These are phyloP conservation scores for Aptenodytes forsteri DNA, from an alignment of 2,113 vertebrate genomes.

Conservation along the genomic window DNA sequence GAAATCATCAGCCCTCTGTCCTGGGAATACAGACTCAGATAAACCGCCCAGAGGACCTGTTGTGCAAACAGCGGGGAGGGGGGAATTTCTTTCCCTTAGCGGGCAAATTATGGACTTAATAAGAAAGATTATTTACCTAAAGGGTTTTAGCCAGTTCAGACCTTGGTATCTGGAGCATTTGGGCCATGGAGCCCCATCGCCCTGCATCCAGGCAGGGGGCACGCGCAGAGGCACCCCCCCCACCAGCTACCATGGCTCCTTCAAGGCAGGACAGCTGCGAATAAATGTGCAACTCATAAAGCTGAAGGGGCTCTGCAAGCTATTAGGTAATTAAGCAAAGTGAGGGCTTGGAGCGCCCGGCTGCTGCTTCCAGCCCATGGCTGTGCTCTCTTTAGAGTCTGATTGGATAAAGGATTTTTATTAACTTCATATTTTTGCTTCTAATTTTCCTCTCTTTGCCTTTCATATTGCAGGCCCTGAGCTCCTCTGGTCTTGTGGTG, in stretches of 20 bases:
- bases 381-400: slow-evolving; percentile 58
- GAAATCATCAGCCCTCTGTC: background rate
- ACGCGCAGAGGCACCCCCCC: background rate
- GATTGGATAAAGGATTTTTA: slow-evolving; percentile 77
- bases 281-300: slow-evolving; percentile 70
- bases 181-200: background rate
- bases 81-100: background rate
- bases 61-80: background rate
- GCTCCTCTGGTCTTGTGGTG: slow-evolving; percentile 56
- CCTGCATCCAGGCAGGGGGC: background rate
- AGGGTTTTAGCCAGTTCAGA: background rate
- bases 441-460: slow-evolving; percentile 71
- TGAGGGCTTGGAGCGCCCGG: slow-evolving; percentile 28
- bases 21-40: background rate
- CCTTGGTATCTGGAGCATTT: background rate
- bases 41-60: background rate
- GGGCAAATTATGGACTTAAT: background rate
- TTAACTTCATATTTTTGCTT: slow-evolving; percentile 78
- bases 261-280: slow-evolving; percentile 3
- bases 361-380: slow-evolving; percentile 40
- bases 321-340: slow-evolving; percentile 73
- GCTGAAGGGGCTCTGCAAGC: slow-evolving; percentile 65
- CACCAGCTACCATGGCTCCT: background rate
- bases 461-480: slow-evolving; percentile 60
- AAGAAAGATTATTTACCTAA: background rate